A percentile compares a stretch with the other conserved stretches of the same genome.
Conservation (phyloP, 2,113 vertebrate genomes). For the Benitochromis conjunctus region DNA sequence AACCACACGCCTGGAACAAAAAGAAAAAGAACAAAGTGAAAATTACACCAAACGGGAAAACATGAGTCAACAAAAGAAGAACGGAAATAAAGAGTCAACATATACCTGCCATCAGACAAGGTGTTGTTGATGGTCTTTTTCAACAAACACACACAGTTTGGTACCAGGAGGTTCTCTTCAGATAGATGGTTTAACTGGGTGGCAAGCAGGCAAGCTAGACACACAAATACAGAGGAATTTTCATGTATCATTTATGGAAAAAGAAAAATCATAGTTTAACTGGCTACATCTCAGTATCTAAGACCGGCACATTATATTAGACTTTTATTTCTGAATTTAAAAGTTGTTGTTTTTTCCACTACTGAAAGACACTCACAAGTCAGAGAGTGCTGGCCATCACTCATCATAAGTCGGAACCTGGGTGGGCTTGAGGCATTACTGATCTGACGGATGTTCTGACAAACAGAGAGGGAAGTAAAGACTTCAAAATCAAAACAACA, state of each 20-base stretch:
- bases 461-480: background rate
- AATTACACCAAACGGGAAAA: background rate
- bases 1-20: conserved; percentile 74
- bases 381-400: conserved; percentile 79
- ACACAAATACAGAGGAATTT: background rate
- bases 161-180: conserved; percentile 68
- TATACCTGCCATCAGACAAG: conserved; percentile 83
- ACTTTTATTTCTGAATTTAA: background rate
- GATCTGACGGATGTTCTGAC: conserved; percentile 75
- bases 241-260: background rate
- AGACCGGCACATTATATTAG: background rate
- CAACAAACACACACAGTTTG: conserved; percentile 80
- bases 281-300: background rate
- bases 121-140: conserved; percentile 76
- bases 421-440: conserved; percentile 61
- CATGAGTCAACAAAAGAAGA: background rate
- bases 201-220: conserved; percentile 60
- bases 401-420: conserved; percentile 82
- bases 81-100: background rate
- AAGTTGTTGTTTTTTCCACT: background rate
- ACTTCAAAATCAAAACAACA: background rate
- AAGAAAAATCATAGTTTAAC: background rate
- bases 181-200: conserved; percentile 81
- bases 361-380: conserved; percentile 75
- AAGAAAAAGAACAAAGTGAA: background rate